Evolutionary conservation across 2,888 invertebrate genomes (phyloP).

Genomic region (Tanytarsus gracilentus): DNA sequence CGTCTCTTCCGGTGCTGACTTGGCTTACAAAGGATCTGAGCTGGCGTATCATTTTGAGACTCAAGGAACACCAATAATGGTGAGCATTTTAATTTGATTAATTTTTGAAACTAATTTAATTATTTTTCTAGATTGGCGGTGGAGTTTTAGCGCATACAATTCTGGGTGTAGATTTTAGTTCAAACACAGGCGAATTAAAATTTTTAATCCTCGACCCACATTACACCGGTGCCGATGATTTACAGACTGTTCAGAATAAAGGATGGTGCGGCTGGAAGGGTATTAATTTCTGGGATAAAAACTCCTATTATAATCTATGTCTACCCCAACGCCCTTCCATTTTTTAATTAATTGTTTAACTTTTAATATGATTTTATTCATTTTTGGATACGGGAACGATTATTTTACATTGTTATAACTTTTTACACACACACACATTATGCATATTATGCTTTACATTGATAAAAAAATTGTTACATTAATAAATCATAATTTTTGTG

Average conservation of each 20-base stretch:
- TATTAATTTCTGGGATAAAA: constrained; percentile 88
- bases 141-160: constrained; percentile 97
- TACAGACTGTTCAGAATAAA: constrained; percentile 62
- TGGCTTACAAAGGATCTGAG: constrained; percentile 69
- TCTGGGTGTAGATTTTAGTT: constrained; percentile 83
- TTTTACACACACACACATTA: no score
- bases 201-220: constrained; percentile 98
- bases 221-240: constrained; percentile 82
- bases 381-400: neutral
- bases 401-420: no score
- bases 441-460: neutral
- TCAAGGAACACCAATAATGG: constrained; percentile 96
- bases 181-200: constrained; percentile 65
- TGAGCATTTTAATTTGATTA: constrained; percentile 53
- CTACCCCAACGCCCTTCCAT: constrained; percentile 56
- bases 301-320: constrained; percentile 93
- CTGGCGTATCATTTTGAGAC: constrained; percentile 82
- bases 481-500: no score
- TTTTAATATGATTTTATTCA: neutral
- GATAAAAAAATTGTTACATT: neutral
- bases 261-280: constrained; percentile 99
- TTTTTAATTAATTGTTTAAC: constrained; percentile 9
- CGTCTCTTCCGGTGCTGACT: constrained; percentile 76
- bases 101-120: constrained; percentile 51
- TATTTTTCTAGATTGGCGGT: constrained; percentile 58